Percentiles rank a stretch among this genome's conserved stretches.
Evolutionary conservation across 2,797 vertebrate species (phyloP).

Genomic region (Centroberyx gerrardi): DNA sequence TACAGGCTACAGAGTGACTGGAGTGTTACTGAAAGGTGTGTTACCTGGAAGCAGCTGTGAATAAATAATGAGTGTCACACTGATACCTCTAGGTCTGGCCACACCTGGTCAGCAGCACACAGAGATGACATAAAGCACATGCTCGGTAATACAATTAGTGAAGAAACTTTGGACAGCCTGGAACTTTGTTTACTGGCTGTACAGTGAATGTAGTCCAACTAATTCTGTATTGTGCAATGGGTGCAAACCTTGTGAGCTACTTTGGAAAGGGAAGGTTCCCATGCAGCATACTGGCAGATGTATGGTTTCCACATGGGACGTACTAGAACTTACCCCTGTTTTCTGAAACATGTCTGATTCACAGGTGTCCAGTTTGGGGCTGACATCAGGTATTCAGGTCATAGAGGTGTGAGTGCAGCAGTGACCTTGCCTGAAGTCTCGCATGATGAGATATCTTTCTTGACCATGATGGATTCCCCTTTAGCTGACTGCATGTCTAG

Average conservation of each 20-base stretch:
- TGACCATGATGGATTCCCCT: neutral
- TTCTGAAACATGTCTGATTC: neutral
- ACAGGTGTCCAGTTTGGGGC: neutral
- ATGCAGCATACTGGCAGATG: neutral
- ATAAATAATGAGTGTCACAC: conserved; percentile 69
- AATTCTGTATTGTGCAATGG: neutral
- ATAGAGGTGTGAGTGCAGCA: neutral
- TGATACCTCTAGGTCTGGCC: conserved; percentile 62
- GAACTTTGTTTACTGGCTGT: neutral
- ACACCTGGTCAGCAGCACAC: conserved; percentile 56
- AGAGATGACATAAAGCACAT: conserved; percentile 13
- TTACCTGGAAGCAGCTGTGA: conserved; percentile 36
- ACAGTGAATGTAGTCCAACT: neutral
- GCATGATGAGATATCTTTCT: neutral
- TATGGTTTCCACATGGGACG: neutral
- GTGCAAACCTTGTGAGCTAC: no score
- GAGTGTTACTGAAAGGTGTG: conserved; percentile 39
- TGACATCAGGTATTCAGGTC: neutral
- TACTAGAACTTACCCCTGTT: neutral
- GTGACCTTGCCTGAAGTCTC: neutral
- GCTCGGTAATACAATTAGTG: neutral
- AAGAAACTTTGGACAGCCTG: neutral
- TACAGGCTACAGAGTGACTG: neutral
- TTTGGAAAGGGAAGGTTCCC: neutral
- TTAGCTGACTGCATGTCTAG: no score